Evolutionary conservation across 1,140 invertebrate genomes (phyloP), one percentile per base, ranked within the genome.

Genomic region (Meloidogyne hapla): DNA sequence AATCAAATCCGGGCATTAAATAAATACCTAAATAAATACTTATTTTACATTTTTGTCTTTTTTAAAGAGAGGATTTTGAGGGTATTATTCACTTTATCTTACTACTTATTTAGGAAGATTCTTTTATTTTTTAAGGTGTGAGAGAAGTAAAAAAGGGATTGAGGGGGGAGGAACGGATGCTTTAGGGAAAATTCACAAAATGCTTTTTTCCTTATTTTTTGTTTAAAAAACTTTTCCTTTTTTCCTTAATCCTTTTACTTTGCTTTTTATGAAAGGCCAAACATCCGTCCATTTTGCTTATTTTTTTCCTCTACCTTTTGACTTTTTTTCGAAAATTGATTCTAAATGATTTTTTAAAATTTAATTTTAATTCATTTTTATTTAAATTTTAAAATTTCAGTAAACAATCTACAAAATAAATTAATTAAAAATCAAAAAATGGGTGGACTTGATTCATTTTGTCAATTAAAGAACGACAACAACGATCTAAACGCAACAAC

Each of bases 401-500:
- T 42, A 42, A 42, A 42, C 9, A 12, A 9, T n/a, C 8, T 56
- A 15, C 6, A 56, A 56, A 56, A n/a, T 56, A 8, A 56, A 56
- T 48, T 5, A n/a, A 48, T 18, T n/a, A 8, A n/a, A 56, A 56
- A n/a, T 25, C 42, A 61, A 9, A 18, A 72, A 25, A 48, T 25
- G 45, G 26, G 48, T 12, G 33, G 40, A 10, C 40, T 74, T 9
- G 61, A 23, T 74, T 38, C 26, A 15, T 74, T 68, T 40, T 40
- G 33, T 28, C 71, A 74, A 63, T 64, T 33, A 75, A 75, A 40
- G 38, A 63, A 72, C 26, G 64, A 56, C 25, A 23, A 25, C 13
- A 9, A 62, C 25, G 13, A n/a, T 8, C 9, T 33, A 33, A 33
- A 33, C 33, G 9, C 71, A 28, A n/a, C 70, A 56, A 42, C 33